phyloP scores from a whole-genome alignment of 2,888 invertebrate genomes.

The Adineta ricciae region DNA sequence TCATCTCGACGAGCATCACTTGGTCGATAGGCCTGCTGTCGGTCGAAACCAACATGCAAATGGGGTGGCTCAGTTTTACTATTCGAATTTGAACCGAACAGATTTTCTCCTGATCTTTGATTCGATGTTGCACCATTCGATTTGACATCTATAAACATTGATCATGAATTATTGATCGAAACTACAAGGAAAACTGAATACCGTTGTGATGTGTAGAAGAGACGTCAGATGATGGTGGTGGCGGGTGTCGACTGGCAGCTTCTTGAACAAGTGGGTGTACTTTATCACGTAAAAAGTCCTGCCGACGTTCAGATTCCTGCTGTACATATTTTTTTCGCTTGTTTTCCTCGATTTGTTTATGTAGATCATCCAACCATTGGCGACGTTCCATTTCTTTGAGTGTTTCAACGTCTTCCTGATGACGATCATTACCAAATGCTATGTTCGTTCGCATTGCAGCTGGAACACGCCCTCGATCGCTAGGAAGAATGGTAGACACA shows the following conservation, averaged over 20 bases:
- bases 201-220: neutral
- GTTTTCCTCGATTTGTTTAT: slow-evolving; percentile 24
- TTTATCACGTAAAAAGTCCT: neutral
- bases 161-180: too few relatives aligned
- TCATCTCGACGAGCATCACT: neutral
- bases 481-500: neutral
- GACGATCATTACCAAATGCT: slow-evolving; percentile 22
- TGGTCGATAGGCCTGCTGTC: neutral
- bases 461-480: slow-evolving; percentile 27
- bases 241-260: neutral
- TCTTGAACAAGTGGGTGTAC: neutral
- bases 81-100: neutral
- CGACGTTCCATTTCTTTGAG: slow-evolving; percentile 29
- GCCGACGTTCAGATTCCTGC: neutral
- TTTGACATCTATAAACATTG: neutral
- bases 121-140: neutral
- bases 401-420: slow-evolving; percentile 26
- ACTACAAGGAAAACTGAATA: too few relatives aligned
- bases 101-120: neutral
- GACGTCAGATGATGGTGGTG: neutral
- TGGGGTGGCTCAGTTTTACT: neutral
- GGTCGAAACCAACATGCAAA: neutral
- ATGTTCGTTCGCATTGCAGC: slow-evolving; percentile 31
- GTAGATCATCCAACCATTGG: slow-evolving; percentile 29
- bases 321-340: neutral